Evolutionary conservation across 1,140 invertebrate genomes (phyloP).

Genomic region (Acyrthosiphon pisum): DNA sequence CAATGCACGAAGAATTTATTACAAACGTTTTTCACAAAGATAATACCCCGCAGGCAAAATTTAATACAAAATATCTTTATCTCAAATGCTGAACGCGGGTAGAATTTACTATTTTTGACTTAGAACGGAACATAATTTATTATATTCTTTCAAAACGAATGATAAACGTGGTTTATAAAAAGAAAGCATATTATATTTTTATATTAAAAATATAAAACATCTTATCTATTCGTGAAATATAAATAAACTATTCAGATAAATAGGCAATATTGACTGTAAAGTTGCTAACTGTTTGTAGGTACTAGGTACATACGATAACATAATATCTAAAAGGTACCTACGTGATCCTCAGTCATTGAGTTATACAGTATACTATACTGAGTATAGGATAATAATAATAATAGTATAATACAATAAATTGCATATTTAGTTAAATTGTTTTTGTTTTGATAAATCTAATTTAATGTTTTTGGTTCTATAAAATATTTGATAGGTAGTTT

Average conservation of each 20-base stretch:
- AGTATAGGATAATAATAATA: background rate
- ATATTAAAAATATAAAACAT: too few relatives aligned
- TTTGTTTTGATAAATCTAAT: background rate
- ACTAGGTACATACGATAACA: background rate
- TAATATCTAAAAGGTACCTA: background rate
- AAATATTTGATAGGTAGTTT: background rate
- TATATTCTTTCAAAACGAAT: background rate
- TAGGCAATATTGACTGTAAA: background rate
- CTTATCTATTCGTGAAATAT: too few relatives aligned
- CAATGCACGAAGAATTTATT: background rate
- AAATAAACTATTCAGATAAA: background rate
- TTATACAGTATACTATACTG: too few relatives aligned
- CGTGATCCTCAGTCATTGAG: background rate
- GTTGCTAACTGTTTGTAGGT: background rate
- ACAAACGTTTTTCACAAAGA: background rate
- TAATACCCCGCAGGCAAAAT: background rate
- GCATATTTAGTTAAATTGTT: background rate
- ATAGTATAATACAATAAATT: background rate
- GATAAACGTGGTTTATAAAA: background rate
- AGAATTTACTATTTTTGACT: constrained; percentile 30
- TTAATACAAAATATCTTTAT: constrained; percentile 34
- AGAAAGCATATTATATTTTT: background rate
- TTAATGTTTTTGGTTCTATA: background rate
- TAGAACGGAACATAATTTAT: constrained; percentile 5
- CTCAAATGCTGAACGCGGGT: background rate